Base-by-base conservation (phyloP, 1,140 invertebrate genomes). In the Sycophila sp. region DNA sequence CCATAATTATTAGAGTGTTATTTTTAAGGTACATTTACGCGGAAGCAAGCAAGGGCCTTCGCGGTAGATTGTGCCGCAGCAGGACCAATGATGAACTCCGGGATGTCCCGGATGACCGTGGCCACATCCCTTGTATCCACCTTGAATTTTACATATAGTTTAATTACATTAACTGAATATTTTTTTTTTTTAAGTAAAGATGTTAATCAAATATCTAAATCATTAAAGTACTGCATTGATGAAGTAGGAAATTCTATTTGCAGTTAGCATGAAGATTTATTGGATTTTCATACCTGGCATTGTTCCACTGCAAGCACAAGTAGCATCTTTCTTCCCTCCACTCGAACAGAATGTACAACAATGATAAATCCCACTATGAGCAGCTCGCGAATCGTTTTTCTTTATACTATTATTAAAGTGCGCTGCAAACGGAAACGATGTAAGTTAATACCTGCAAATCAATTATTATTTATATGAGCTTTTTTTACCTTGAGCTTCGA, bases 61-160 rank as follows among this genome's bases (percentile, higher is more conserved):
- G 40, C 71, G 75, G 62, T 80, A 77, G 49, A 80, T 75, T 19
- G 83, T 85, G 62, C 90, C 92, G 80, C 92, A 94, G 76, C 93
- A 94, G n/a, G 92, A 94, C 93, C 93, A 94, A 83, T 94, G 92
- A 40, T 91, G 85, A 63, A 89, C 82, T 40, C 92, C 92, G 15
- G 92, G 92, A 87, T 94, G 93, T 24, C 92, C 92, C 45, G 87
- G 83, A 79, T 94, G 92, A 19, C 92, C 93, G 85, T 94, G 93
- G 0, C 93, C 93, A 78, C 93, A 94, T 76, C 92, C 92, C 80
- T 87, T 89, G 75, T 94, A 94, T 19, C 92, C 92, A 56, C 89
- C 90, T 77, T 40, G n/a, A 49, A 69, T 42, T n/a, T n/a, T 11
- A 7, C 10, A 36, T 58, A 22, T 59, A 8, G 10, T 3, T 40